Conservation (phyloP, 2,113 vertebrate genomes). For the Castor canadensis region DNA sequence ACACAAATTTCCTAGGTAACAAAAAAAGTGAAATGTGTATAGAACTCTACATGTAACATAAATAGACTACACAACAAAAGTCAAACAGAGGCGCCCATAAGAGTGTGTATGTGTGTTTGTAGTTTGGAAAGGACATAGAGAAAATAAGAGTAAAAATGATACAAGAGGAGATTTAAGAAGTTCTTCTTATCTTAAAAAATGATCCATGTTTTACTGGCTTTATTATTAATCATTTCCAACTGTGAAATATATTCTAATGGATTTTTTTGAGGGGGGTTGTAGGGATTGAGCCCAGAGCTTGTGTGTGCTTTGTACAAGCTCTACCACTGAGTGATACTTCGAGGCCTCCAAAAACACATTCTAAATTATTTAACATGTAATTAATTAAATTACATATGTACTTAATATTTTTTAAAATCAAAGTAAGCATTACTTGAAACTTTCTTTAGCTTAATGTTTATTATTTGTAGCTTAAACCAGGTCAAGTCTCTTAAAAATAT, state of each 20-base stretch:
- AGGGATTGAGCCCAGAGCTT: not conserved
- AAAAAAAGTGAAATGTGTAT: constrained; percentile 64
- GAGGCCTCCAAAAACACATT: constrained; percentile 16
- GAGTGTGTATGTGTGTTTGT: not conserved
- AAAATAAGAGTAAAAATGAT: not conserved
- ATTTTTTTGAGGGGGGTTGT: not conserved
- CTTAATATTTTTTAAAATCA: constrained; percentile 45
- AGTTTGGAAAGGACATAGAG: not conserved
- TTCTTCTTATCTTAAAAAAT: not conserved
- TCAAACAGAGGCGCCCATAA: not conserved
- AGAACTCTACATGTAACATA: not conserved
- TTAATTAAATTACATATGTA: not conserved
- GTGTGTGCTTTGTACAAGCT: not conserved
- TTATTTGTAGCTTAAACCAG: constrained; percentile 66
- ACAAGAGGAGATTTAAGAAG: not conserved
- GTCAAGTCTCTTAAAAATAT: constrained; percentile 77
- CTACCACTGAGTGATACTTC: not conserved
- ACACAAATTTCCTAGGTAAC: constrained; percentile 63
- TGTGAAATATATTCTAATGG: constrained; percentile 32
- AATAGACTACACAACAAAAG: not conserved
- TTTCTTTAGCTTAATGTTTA: constrained; percentile 66
- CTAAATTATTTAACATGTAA: constrained; percentile 20
- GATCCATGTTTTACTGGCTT: constrained; percentile 22
- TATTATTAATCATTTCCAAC: constrained; percentile 53
- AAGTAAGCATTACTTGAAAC: constrained; percentile 62